Base-by-base conservation (phyloP, 2,888 invertebrate species). In the Trachelus stipa region DNA sequence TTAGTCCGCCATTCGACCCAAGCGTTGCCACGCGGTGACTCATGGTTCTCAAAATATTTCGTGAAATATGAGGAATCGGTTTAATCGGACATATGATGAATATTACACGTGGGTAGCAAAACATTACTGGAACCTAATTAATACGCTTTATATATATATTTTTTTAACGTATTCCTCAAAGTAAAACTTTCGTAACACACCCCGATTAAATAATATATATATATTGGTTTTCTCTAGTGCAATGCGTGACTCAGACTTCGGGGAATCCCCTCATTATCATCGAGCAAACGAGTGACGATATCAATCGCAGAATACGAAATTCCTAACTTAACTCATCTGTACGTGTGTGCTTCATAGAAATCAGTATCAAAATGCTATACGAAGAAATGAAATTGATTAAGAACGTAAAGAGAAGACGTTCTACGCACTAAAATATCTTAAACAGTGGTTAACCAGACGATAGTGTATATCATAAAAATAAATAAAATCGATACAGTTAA, bases 211-310 rank as follows among this genome's bases (percentile, higher is more conserved):
- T 56, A 56, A 40, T 23, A 56, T 56, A 56, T 23, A 56, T 56
- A 56, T 56, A 56, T 56, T 56, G 23, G 56, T 56, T 56, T 56
- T 56, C 56, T 56, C 56, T 56, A 56, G 56, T 56, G 56, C 23
- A 56, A 56, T 9, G 9, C 56, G 56, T 56, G 56, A 56, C 56
- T 56, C 56, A 56, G 15, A 56, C 56, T 77, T 71, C 75, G 69
- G 37, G 69, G 75, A 77, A 77, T 69, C 77, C 76, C 73, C 69
- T 77, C 75, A 74, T 77, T 77, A 77, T 77, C 77, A 34, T 75
- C 75, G 40, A 74, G 74, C 34, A 75, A 37, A 34, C 37, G n/a
- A 34, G 71, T 75, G 71, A n/a, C 71, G 71, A 75, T 69, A 75
- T 77, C 75, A 75, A 75, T 77, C 56, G 71, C n/a, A 40, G 71